Evolutionary conservation across 2,113 vertebrate genomes (phyloP).

Genomic region (Condylura cristata): DNA sequence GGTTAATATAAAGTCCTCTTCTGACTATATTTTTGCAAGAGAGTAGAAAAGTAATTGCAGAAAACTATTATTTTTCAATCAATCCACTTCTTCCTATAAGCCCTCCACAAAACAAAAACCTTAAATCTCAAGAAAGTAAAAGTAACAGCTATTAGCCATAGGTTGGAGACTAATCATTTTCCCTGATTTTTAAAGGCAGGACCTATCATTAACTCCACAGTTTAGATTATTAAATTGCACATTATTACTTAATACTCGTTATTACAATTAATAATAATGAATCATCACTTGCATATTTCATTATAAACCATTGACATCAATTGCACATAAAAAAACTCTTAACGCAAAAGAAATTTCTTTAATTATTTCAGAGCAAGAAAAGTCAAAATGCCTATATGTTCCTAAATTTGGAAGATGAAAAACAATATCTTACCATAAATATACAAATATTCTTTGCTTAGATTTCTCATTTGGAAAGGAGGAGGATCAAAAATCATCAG

Average conservation of each 20-base stretch:
- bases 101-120: not conserved
- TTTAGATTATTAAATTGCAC: not conserved
- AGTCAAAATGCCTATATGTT: not conserved
- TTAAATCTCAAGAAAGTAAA: constrained; percentile 9
- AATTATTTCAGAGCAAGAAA: constrained; percentile 41
- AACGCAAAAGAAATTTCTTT: not conserved
- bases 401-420: constrained; percentile 36
- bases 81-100: not conserved
- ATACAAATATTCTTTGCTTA: constrained; percentile 82
- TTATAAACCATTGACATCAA: not conserved
- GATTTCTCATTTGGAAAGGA: constrained; percentile 74
- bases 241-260: not conserved
- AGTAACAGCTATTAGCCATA: not conserved
- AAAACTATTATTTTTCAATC: constrained; percentile 20
- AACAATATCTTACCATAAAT: constrained; percentile 84
- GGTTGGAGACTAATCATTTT: not conserved
- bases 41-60: not conserved
- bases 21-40: constrained; percentile 23
- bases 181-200: not conserved
- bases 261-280: not conserved
- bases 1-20: not conserved
- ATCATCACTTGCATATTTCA: not conserved
- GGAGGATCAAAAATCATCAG: constrained; percentile 83
- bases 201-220: not conserved
- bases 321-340: not conserved